phyloP scores from a whole-genome alignment of 1,140 invertebrate species.

The Drosophila parvula region DNA sequence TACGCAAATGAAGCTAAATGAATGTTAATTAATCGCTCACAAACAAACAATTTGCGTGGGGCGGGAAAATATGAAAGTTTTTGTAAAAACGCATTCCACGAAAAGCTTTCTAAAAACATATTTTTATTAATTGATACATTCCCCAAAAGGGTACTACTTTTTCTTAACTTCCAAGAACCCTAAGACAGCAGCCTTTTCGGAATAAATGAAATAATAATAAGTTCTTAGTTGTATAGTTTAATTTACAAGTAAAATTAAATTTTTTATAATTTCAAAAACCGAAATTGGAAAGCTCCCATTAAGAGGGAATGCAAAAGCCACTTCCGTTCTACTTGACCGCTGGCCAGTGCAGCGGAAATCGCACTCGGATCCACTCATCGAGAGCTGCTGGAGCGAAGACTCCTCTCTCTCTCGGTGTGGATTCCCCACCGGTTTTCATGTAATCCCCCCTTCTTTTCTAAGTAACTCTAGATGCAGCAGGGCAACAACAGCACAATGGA shows the following conservation, averaged over 20 bases:
- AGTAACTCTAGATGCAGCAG: conserved; percentile 61
- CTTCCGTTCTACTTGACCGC: conserved; percentile 66
- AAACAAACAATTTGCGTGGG: conserved; percentile 38
- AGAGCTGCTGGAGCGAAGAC: conserved; percentile 27
- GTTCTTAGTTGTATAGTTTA: background rate
- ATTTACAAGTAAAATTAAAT: background rate
- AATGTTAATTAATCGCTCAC: conserved; percentile 52
- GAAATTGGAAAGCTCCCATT: conserved; percentile 11
- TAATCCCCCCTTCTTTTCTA: conserved; percentile 11
- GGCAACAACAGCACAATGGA: conserved; percentile 48
- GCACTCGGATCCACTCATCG: conserved; percentile 36
- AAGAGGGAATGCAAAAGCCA: conserved; percentile 59
- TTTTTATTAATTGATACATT: background rate
- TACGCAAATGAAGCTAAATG: conserved; percentile 43
- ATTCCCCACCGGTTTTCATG: conserved; percentile 14
- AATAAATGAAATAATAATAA: background rate
- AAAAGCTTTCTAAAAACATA: background rate
- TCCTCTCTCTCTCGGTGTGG: conserved; percentile 29
- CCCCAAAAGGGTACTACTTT: background rate
- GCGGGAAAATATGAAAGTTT: conserved; percentile 33
- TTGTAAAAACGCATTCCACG: background rate
- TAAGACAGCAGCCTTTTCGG: background rate
- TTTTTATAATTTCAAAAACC: conserved; percentile 11
- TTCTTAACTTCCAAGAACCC: background rate
- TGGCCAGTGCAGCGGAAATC: conserved; percentile 71